phyloP scores from a whole-genome alignment of 2,113 vertebrate genomes.

The Brachypodius melanocephalos region DNA sequence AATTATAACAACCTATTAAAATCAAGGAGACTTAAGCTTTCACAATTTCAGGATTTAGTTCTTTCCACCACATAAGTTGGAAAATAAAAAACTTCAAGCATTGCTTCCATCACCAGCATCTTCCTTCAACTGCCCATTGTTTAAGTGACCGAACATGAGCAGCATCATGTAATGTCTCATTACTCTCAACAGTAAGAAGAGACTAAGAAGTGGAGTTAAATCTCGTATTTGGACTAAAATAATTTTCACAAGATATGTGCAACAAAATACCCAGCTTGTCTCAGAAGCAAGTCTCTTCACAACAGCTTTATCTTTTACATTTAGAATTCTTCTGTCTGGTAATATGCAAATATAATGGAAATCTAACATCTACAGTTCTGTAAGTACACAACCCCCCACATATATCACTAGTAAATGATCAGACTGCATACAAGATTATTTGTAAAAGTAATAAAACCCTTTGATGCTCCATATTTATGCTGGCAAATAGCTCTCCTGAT shows the following conservation, averaged over 20 bases:
- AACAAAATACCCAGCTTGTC: constrained; percentile 19
- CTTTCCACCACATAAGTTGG: not conserved
- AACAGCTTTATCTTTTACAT: constrained; percentile 41
- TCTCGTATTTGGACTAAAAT: not conserved
- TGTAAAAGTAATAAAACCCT: constrained; percentile 60
- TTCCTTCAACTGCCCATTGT: not conserved
- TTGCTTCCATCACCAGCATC: not conserved
- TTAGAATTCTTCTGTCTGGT: constrained; percentile 28
- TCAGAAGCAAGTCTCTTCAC: constrained; percentile 29
- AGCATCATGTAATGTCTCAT: not conserved
- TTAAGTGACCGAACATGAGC: not conserved
- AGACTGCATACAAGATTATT: constrained; percentile 55
- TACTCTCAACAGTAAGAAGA: not conserved
- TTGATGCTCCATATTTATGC: constrained; percentile 62
- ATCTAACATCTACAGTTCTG: constrained; percentile 42
- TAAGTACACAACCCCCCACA: constrained; percentile 29
- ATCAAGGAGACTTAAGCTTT: not conserved
- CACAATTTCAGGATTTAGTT: not conserved
- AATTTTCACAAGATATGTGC: not conserved
- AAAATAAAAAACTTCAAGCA: not conserved
- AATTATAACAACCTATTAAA: not conserved
- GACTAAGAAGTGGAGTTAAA: not conserved
- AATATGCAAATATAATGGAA: constrained; percentile 35
- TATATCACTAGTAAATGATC: constrained; percentile 38
- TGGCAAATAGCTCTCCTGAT: constrained; percentile 74